A percentile compares a stretch with the other conserved stretches of the same genome.
Evolutionary conservation across 2,888 invertebrate genomes (phyloP).

Genomic region (Falcaria lacertinaria): DNA sequence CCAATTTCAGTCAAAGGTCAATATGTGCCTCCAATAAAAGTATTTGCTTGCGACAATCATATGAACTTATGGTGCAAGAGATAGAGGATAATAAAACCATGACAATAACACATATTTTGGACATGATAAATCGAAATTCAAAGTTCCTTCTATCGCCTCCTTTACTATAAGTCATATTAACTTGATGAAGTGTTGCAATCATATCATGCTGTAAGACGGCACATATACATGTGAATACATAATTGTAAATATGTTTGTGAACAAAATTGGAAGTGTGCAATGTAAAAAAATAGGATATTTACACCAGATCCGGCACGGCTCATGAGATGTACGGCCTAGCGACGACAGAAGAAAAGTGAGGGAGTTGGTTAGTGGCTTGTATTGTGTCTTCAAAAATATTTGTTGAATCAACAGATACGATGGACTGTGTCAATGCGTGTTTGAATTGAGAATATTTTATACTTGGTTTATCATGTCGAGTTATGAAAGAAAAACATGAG

Average conservation of each 20-base stretch:
- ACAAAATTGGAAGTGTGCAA: slow-evolving; percentile 66
- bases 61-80: background rate
- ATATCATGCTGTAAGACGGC: slow-evolving; percentile 22
- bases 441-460: background rate
- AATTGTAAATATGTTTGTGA: slow-evolving; percentile 31
- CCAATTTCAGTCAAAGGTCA: slow-evolving; percentile 23
- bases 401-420: too few relatives aligned
- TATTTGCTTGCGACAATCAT: background rate
- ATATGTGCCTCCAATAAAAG: slow-evolving; percentile 35
- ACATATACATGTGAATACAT: slow-evolving; percentile 28
- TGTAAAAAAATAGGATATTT: slow-evolving; percentile 83
- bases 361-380: slow-evolving; percentile 55
- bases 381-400: slow-evolving; percentile 14
- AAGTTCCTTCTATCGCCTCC: background rate
- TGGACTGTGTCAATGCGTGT: background rate
- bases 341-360: slow-evolving; percentile 64
- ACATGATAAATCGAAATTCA: too few relatives aligned
- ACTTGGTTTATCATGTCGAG: background rate
- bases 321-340: slow-evolving; percentile 95
- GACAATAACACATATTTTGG: too few relatives aligned
- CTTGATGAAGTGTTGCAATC: background rate
- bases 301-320: slow-evolving; percentile 93
- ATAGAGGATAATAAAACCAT: background rate
- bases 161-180: background rate
- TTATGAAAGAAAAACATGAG: background rate